Percentiles rank a stretch among this genome's conserved stretches.
These are phyloP conservation scores for Acrocera orbiculus DNA, from an alignment of 2,888 invertebrate genomes.

Conservation along the genomic window DNA sequence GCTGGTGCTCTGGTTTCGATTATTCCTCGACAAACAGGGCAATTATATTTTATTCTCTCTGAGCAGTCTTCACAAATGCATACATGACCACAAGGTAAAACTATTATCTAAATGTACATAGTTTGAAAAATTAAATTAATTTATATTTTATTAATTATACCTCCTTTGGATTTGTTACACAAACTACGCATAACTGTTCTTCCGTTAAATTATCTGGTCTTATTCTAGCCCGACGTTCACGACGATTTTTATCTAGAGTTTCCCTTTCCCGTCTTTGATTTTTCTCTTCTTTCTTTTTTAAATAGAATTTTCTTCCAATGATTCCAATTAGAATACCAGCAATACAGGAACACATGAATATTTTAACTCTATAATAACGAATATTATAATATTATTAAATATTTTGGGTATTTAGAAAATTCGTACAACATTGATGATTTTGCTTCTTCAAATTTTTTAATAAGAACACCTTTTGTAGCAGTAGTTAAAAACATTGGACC, in stretches of 20 bases:
- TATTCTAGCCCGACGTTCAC: constrained; percentile 44
- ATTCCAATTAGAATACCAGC: constrained; percentile 36
- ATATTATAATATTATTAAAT: neutral
- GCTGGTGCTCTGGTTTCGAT: constrained; percentile 57
- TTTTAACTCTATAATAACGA: constrained; percentile 34
- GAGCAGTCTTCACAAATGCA: constrained; percentile 78
- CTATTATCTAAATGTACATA: constrained; percentile 43
- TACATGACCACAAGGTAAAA: constrained; percentile 79
- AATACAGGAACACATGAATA: constrained; percentile 38
- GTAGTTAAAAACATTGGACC: constrained; percentile 66
- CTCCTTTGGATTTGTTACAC: constrained; percentile 68
- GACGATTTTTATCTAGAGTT: constrained; percentile 46
- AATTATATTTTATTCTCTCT: constrained; percentile 46
- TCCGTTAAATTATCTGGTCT: constrained; percentile 40
- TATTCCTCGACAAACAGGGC: constrained; percentile 61
- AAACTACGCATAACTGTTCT: constrained; percentile 66
- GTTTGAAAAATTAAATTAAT: constrained; percentile 4
- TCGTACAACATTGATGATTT: constrained; percentile 48
- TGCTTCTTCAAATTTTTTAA: constrained; percentile 54
- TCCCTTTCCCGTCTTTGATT: constrained; percentile 40
- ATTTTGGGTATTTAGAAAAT: neutral
- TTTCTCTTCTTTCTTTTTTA: constrained; percentile 34
- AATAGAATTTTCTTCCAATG: constrained; percentile 35
- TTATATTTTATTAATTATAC: constrained; percentile 28
- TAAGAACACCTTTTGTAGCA: constrained; percentile 53